These are phyloP conservation scores for Hybos culiciformis DNA, from an alignment of 2,888 invertebrate species.

Conservation along the genomic window DNA sequence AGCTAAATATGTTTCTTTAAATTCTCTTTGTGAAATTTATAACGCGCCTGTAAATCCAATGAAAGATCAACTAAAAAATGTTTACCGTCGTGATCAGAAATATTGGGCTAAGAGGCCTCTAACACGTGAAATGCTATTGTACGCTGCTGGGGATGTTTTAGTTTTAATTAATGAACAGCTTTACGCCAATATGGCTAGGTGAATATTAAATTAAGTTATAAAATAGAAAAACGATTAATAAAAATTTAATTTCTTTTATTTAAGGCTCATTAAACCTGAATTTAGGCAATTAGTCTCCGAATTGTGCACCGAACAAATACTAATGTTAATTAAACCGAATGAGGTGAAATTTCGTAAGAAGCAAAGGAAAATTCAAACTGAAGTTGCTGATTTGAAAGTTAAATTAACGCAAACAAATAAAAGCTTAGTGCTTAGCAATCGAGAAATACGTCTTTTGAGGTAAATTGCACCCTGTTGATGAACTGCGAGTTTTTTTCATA, in stretches of 20 bases:
- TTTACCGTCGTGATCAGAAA: constrained; percentile 70
- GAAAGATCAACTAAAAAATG: constrained; percentile 78
- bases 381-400: constrained; percentile 71
- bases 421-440: constrained; percentile 79
- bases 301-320: constrained; percentile 75
- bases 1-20: constrained; percentile 83
- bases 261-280: constrained; percentile 54
- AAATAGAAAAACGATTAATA: not conserved
- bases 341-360: constrained; percentile 78
- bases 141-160: constrained; percentile 79
- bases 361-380: constrained; percentile 80
- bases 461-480: constrained; percentile 18
- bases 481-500: not conserved
- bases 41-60: constrained; percentile 79
- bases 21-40: constrained; percentile 80
- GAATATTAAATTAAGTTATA: constrained; percentile 13
- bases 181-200: constrained; percentile 56
- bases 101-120: constrained; percentile 84
- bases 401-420: constrained; percentile 70
- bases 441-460: constrained; percentile 75
- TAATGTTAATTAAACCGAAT: constrained; percentile 71
- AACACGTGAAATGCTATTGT: constrained; percentile 80
- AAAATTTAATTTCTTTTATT: constrained; percentile 18
- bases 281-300: constrained; percentile 62
- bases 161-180: constrained; percentile 76